These are phyloP conservation scores for Egretta garzetta DNA, from an alignment of 2,113 vertebrate genomes.

Conservation along the genomic window DNA sequence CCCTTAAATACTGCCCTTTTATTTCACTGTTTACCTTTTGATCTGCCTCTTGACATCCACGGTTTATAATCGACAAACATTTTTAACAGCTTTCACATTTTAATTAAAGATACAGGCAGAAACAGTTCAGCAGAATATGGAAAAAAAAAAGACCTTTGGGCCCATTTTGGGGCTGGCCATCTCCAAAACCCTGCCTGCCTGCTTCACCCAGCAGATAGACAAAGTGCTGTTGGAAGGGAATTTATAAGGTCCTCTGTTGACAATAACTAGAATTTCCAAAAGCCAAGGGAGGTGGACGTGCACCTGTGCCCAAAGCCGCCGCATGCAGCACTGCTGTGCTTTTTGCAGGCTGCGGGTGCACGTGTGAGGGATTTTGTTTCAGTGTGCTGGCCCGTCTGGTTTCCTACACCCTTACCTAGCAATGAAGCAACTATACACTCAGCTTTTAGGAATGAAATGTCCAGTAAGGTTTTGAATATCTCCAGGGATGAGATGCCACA, in stretches of 20 bases:
- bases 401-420: not conserved
- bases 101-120: not conserved
- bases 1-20: not conserved
- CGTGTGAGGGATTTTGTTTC: not conserved
- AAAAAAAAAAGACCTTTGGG: not conserved
- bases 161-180: not conserved
- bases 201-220: not conserved
- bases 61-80: not conserved
- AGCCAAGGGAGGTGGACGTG: not conserved
- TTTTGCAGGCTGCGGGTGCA: accelerated
- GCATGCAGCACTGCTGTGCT: accelerated
- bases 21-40: not conserved
- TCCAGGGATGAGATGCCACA: not conserved
- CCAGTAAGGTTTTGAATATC: not conserved
- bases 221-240: not conserved
- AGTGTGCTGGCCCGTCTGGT: not conserved
- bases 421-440: not conserved
- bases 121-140: not conserved
- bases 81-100: not conserved
- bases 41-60: not conserved
- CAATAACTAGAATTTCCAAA: not conserved
- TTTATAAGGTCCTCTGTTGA: not conserved
- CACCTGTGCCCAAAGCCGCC: not conserved
- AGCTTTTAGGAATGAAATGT: not conserved
- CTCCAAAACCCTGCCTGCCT: not conserved